Evolutionary conservation across 2,888 invertebrate genomes (phyloP).

Genomic region (Phengaris alcon): DNA sequence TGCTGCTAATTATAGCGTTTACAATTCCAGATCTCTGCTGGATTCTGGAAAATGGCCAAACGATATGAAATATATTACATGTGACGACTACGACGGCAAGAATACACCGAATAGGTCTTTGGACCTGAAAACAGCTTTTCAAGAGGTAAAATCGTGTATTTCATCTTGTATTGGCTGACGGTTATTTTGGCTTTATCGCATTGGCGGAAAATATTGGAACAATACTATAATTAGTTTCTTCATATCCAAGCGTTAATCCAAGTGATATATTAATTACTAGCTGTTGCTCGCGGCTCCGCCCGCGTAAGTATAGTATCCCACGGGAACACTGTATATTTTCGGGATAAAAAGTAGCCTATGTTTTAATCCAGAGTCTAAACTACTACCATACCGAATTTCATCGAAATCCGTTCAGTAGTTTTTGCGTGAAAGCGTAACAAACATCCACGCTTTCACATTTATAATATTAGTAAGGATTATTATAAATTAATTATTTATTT

Average conservation of each 20-base stretch:
- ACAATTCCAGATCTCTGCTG: constrained; percentile 82
- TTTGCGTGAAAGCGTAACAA: too few species aligned
- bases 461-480: too few species aligned
- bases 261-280: too few species aligned
- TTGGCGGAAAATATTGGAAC: neutral
- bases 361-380: too few species aligned
- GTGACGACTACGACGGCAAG: constrained; percentile 88
- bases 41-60: constrained; percentile 86
- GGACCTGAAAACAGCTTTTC: constrained; percentile 83
- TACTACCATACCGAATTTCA: too few species aligned
- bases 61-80: constrained; percentile 85
- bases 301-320: too few species aligned
- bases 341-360: too few species aligned
- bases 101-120: constrained; percentile 86
- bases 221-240: neutral
- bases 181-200: neutral
- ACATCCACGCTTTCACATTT: too few species aligned
- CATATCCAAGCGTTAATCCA: neutral
- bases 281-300: too few species aligned
- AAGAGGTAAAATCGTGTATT: constrained; percentile 34
- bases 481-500: neutral
- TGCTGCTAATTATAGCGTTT: constrained; percentile 44
- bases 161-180: neutral
- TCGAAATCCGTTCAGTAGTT: too few species aligned
- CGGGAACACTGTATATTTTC: too few species aligned